Evolutionary conservation across 2,113 vertebrate genomes (phyloP), one percentile per base, ranked within the genome.

Genomic region (Trinectes maculatus): DNA sequence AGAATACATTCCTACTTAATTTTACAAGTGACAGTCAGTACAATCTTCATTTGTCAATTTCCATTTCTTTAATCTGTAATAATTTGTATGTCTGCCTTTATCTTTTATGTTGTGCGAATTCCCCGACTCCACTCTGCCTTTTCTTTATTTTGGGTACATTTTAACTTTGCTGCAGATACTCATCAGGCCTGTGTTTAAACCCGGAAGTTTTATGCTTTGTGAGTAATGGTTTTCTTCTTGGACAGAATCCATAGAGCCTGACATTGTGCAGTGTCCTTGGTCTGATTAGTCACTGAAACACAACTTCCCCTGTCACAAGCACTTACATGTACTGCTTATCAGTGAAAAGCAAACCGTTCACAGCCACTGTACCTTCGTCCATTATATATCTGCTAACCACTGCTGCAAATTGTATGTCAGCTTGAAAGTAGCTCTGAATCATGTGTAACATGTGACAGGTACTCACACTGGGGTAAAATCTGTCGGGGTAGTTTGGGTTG

Each of bases 391-490:
- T n/a, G n/a, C n/a, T n/a, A n/a, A n/a, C n/a, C n/a, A n/a, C n/a
- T n/a, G n/a, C n/a, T n/a, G n/a, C n/a, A n/a, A 13, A n/a, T 16
- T 40, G 24, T 11, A 13, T 57, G 37, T 19, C 19, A 58, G 33
- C 11, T 21, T 8, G 19, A 33, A 33, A 37, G 18, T 19, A 21
- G n/a, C 33, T 29, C 8, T 40, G 2, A 42, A 24, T 26, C 26
- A 22, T 52, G 18, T 13, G 4, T 19, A 22, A 40, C 18, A 25
- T 16, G 1, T 60, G 52, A 52, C 16, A 48, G 21, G 24, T 31
- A 86, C 96, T 95, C 91, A 98, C 96, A 87, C 91, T 84, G 90
- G 63, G 28, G 88, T 6, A 12, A 68, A 15, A 52, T 74, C 54
- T 65, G 62, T 52, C 5, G 64, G 43, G 6, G 66, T 8, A 16